Percentiles rank a stretch among this genome's conserved stretches.
These are phyloP conservation scores for Hemicordylus capensis DNA, from an alignment of 2,113 vertebrate species.

Conservation along the genomic window DNA sequence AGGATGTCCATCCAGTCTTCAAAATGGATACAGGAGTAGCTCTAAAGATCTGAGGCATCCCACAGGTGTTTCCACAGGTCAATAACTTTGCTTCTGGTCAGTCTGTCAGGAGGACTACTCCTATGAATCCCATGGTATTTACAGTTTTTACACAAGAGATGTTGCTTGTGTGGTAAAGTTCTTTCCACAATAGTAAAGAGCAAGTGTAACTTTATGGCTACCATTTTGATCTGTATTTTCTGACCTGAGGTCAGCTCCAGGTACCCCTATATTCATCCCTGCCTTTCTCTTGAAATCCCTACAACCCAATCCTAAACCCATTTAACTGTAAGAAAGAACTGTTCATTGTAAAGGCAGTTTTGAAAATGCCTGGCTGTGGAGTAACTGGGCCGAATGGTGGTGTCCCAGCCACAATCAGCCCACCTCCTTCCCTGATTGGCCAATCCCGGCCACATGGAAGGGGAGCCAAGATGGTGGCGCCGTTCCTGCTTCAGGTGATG, in stretches of 20 bases:
- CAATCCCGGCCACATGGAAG: no score
- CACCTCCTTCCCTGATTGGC: no score
- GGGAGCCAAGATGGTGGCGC: no score
- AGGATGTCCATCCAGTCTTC: neutral
- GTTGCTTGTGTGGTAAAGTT: neutral
- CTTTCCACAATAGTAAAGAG: neutral
- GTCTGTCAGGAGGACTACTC: neutral
- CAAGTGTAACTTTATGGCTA: neutral
- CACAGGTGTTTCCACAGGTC: neutral
- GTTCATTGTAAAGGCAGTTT: conserved; percentile 27
- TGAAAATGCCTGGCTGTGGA: neutral
- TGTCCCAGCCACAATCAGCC: no score
- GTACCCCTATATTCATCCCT: no score
- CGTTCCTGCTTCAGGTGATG: no score
- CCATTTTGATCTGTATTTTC: neutral
- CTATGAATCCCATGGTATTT: neutral
- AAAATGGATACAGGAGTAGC: no score
- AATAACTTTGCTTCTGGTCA: neutral
- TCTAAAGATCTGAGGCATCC: neutral
- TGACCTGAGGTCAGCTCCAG: no score
- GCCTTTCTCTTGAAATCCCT: neutral
- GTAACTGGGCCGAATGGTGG: no score
- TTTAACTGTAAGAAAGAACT: neutral
- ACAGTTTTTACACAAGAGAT: neutral
- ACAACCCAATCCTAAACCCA: neutral